Evolutionary conservation across 1,140 invertebrate species (phyloP).

Genomic region (Whitmania pigra): DNA sequence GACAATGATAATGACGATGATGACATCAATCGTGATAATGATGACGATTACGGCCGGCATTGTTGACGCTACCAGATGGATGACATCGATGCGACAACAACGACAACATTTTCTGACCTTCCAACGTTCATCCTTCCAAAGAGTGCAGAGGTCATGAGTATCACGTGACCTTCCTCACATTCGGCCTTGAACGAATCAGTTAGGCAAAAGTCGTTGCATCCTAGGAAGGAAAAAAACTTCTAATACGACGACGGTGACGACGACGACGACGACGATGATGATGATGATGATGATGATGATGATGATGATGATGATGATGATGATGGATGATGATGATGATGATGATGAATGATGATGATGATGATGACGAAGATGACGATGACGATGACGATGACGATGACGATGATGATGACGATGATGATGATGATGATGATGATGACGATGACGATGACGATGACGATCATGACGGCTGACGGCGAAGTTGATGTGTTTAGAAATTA

Average conservation of each 20-base stretch:
- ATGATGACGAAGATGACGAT: conserved; percentile 17
- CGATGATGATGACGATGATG: conserved; percentile 18
- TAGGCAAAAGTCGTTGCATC: conserved; percentile 16
- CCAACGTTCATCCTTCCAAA: conserved; percentile 22
- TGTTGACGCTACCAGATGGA: background rate
- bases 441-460: conserved; percentile 13
- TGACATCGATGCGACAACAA: too few species aligned
- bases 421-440: conserved; percentile 16
- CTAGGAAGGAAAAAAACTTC: background rate
- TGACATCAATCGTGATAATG: conserved; percentile 5
- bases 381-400: conserved; percentile 16
- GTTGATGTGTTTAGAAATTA: background rate
- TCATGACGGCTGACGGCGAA: background rate
- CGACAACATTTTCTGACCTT: background rate
- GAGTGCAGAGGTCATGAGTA: conserved; percentile 18
- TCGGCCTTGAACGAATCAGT: conserved; percentile 19
- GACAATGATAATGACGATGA: conserved; percentile 12
- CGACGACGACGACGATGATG: conserved; percentile 8
- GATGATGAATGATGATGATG: too few species aligned
- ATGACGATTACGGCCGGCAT: background rate
- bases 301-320: conserved; percentile 18
- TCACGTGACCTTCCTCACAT: conserved; percentile 17
- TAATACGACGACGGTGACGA: background rate
- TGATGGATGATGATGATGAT: conserved; percentile 18
- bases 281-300: conserved; percentile 16